Base-by-base conservation (phyloP, 2,113 vertebrate species). In the Gnathonemus longibarbis region DNA sequence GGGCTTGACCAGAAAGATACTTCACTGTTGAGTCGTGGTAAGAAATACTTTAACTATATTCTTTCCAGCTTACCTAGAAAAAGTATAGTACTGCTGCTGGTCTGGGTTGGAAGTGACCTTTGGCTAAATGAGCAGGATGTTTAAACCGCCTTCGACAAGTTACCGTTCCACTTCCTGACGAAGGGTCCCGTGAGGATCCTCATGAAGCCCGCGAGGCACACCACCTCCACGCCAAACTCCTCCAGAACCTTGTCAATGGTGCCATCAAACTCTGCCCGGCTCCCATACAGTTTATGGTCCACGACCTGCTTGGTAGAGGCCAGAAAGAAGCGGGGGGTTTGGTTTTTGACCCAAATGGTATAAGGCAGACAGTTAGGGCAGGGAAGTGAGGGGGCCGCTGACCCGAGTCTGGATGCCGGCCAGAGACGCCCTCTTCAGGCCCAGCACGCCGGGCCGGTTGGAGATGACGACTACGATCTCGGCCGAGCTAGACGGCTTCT, bases 181-280 rank as follows among this genome's bases (percentile, higher is more conserved):
- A 99, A 99, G 1, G 95, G 93, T 2, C 96, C 97, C 0, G 98
- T 98, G 27, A 99, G 96, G 93, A 99, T 99, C 88, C 98, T 95
- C 98, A 99, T 99, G 94, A 99, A 99, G 0, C 98, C 98, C 0
- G 98, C 98, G 70, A 99, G 96, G 92, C 98, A 99, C 84, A 99
- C 96, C 91, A 99, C 93, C 93, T 99, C 96, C 92, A 96, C 95
- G 0, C 95, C 95, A 48, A 97, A 98, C 58, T 99, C 97, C 88
- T 96, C 93, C 17, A 99, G 96, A 50, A 97, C 96, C 0, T 92
- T 93, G 91, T 99, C 97, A 5, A 99, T 91, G 13, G 97, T 97
- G 7, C 35, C 91, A 89, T 99, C 98, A 86, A 99, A 99, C 90
- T 97, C 97, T 0, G 92, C 70, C 13, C 98, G 95, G 88, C 95